Percentiles rank a stretch among this genome's conserved stretches.
These are phyloP conservation scores for Marronus borbonicus DNA, from an alignment of 2,888 invertebrate species.

Conservation along the genomic window DNA sequence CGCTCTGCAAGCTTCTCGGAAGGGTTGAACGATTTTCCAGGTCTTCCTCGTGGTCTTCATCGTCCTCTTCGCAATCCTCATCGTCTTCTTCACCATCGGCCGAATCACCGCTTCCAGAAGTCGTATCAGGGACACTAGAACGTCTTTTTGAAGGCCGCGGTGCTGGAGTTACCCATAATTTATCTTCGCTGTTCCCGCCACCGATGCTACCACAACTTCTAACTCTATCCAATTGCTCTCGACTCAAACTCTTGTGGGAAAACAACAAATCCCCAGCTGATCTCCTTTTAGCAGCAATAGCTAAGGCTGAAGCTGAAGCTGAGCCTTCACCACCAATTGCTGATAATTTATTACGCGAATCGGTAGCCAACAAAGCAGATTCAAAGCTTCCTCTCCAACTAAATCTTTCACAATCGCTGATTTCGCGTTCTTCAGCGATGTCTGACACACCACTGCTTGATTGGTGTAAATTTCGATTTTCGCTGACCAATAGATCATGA, in stretches of 20 bases:
- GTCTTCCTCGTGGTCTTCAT: conserved; percentile 62
- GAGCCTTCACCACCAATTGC: conserved; percentile 77
- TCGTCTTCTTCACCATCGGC: conserved; percentile 74
- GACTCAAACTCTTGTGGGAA: conserved; percentile 84
- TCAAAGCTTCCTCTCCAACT: conserved; percentile 95
- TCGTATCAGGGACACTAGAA: conserved; percentile 75
- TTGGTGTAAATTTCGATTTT: conserved; percentile 71
- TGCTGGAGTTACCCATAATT: conserved; percentile 67
- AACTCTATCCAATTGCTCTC: conserved; percentile 82
- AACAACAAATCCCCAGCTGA: conserved; percentile 89
- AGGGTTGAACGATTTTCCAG: conserved; percentile 74
- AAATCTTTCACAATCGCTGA: conserved; percentile 91
- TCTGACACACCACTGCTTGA: conserved; percentile 73
- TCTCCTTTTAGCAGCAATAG: conserved; percentile 82
- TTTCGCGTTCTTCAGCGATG: conserved; percentile 78
- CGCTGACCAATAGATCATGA: conserved; percentile 83
- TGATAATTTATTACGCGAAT: conserved; percentile 85
- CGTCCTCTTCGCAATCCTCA: conserved; percentile 69
- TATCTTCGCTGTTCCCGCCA: conserved; percentile 76
- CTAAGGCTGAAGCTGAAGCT: conserved; percentile 77
- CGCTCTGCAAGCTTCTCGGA: conserved; percentile 76
- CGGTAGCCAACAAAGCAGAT: conserved; percentile 90
- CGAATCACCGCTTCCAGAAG: conserved; percentile 70
- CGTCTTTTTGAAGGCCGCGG: conserved; percentile 68
- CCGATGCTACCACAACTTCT: conserved; percentile 89